Base-by-base conservation (phyloP, 2,797 vertebrate species). In the Xenops minutus region DNA sequence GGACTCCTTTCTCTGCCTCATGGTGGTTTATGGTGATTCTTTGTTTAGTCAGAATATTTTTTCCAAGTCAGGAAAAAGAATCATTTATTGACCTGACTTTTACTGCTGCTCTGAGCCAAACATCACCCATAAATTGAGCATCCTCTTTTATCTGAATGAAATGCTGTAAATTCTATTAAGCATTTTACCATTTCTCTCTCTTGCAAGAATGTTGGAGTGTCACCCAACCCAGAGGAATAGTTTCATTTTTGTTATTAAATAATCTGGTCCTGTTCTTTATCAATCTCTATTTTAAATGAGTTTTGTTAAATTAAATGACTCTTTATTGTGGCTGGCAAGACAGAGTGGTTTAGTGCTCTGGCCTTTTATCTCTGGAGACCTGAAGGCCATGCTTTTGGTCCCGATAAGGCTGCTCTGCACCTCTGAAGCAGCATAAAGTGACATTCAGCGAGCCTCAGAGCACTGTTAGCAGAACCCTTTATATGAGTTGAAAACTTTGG, bases 141-240 rank as follows among this genome's bases (percentile, higher is more conserved):
- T 96, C 73, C 64, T 94, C 80, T 95, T 97, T 82, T 91, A 96
- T 94, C 92, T 82, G 93, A 93, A 95, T 73, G 62, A 96, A 94
- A 91, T 39, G 56, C 61, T 95, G 72, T 96, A 94, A 93, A 97
- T 97, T 91, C 94, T 95, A 92, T 95, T 92, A 93, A 95, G 89
- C 68, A 80, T 92, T 97, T 96, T 92, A 91, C 85, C 75, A 41
- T 92, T 93, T 88, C 48, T 92, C 54, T 96, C 27, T 94, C 78
- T 81, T 85, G 52, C 61, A 73, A 80, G 76, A 92, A 62, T 52
- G 30, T 58, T 90, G 67, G 63, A 76, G 51, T 73, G 88, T 80
- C 92, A 88, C 81, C 85, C 52, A 79, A 68, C 74, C 73, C 91
- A 89, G 81, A 91, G 81, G 87, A 93, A 89, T 74, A 81, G 75